Conservation (phyloP, 1,140 invertebrate genomes). For the Spodoptera litura region DNA sequence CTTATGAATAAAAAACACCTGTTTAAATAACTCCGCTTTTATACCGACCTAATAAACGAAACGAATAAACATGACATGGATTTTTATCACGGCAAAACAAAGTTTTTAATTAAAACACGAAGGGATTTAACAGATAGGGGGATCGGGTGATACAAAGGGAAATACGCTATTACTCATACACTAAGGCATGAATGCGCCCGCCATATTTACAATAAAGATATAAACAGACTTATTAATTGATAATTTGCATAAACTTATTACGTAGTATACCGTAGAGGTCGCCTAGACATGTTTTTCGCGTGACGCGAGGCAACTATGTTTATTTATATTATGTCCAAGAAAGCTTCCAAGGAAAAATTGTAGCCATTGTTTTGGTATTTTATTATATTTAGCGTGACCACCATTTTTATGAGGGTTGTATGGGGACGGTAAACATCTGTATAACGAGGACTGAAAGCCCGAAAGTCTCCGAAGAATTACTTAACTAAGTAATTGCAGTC, state of each 20-base stretch:
- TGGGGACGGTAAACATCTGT: not conserved
- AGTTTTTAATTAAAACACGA: conserved; percentile 10
- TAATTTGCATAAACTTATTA: conserved; percentile 50
- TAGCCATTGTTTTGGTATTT: conserved; percentile 8
- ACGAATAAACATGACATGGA: not conserved
- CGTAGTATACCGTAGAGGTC: conserved; percentile 36
- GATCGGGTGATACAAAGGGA: not conserved
- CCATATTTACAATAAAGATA: conserved; percentile 30
- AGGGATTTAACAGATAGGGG: not conserved
- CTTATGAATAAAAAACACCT: conserved; percentile 15
- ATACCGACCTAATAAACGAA: not conserved
- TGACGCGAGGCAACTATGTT: conserved; percentile 41
- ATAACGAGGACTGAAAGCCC: not conserved
- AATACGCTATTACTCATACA: conserved; percentile 29
- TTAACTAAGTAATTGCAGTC: no score
- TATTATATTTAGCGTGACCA: conserved; percentile 5
- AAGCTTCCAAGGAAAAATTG: conserved; percentile 38
- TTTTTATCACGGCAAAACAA: conserved; percentile 16
- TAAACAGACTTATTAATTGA: conserved; percentile 37
- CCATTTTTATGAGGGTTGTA: conserved; percentile 2
- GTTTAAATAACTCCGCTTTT: conserved; percentile 16
- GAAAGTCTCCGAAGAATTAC: no score
- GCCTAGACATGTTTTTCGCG: conserved; percentile 26
- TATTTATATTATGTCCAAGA: conserved; percentile 32
- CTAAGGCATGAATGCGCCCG: conserved; percentile 3